Evolutionary conservation across 2,113 vertebrate genomes (phyloP), one percentile per base, ranked within the genome.

Genomic region (Euleptes europaea): DNA sequence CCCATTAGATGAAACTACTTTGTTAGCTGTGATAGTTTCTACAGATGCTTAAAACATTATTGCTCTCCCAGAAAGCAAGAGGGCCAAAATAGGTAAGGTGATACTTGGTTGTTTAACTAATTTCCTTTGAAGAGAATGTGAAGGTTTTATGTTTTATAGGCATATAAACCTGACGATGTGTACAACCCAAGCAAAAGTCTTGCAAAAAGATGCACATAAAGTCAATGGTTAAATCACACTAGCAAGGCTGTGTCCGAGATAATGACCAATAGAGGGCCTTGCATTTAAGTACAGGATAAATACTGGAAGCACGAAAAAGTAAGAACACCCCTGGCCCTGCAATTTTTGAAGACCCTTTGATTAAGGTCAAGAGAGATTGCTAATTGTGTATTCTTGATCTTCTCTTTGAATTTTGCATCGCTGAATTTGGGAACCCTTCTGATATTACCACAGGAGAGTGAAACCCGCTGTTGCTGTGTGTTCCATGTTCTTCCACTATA

Each of bases 41-140:
- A 66, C 57, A 51, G 82, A 60, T 76, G 82, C 47, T 76, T 49
- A 84, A 76, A 84, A 47, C 60, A 31, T 76, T 76, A 84, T 51
- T 67, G 82, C 72, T 83, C 42, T 75, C 28, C 57, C 42, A 76
- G 70, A 49, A 84, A 76, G 71, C 33, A 84, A 83, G 42, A 67
- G 8, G 42, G 19, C 66, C 12, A 65, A 33, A 63, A 71, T 42
- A 31, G 15, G 66, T 60, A 85, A 71, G 66, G 51, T 11, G 23
- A 72, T 12, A 66, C 13, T 60, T 54, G 11, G 60, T 72, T 31
- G 4, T 69, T 84, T 70, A 33, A 57, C 14, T 23, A 49, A n/a
- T 38, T 65, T 31, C 51, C 28, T 42, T 49, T 79, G 42, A 71
- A 77, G 49, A 67, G 69, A 60, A 70, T 72, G 44, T 65, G 10